Percentiles rank a stretch among this genome's conserved stretches.
These are phyloP conservation scores for Cerastoderma edule DNA, from an alignment of 2,888 invertebrate species.

Conservation along the genomic window DNA sequence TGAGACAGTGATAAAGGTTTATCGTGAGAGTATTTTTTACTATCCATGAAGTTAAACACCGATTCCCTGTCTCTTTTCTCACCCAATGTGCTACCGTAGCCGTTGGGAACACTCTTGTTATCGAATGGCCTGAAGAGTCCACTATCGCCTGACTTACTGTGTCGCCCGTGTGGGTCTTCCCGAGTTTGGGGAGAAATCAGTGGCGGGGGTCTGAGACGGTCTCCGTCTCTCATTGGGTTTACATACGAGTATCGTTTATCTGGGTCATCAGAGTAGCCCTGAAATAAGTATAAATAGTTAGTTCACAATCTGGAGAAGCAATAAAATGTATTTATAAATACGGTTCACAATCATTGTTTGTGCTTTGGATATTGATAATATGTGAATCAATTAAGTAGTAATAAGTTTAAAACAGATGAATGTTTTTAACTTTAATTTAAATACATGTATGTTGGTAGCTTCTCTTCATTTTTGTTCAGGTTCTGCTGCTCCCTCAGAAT, in stretches of 20 bases:
- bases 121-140: conserved; percentile 76
- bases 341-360: too few relatives aligned
- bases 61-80: conserved; percentile 27
- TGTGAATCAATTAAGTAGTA: too few relatives aligned
- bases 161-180: conserved; percentile 39
- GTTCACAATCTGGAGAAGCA: background rate
- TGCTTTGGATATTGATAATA: too few relatives aligned
- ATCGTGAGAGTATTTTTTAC: conserved; percentile 33
- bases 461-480: too few relatives aligned
- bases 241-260: conserved; percentile 56
- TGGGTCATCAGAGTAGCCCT: conserved; percentile 52
- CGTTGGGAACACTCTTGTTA: conserved; percentile 63
- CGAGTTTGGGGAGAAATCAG: conserved; percentile 57
- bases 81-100: conserved; percentile 40
- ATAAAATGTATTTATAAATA: background rate
- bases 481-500: too few relatives aligned
- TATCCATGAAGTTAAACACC: conserved; percentile 29
- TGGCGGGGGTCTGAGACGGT: conserved; percentile 59
- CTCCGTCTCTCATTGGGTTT: conserved; percentile 47
- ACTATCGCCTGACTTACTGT: conserved; percentile 55
- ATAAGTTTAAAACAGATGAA: too few relatives aligned
- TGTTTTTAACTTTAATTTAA: too few relatives aligned
- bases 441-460: too few relatives aligned
- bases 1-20: conserved; percentile 21
- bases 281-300: conserved; percentile 29